A percentile compares a stretch with the other conserved stretches of the same genome.
Conservation (phyloP, 2,113 vertebrate species). For the Bufo gargarizans region DNA sequence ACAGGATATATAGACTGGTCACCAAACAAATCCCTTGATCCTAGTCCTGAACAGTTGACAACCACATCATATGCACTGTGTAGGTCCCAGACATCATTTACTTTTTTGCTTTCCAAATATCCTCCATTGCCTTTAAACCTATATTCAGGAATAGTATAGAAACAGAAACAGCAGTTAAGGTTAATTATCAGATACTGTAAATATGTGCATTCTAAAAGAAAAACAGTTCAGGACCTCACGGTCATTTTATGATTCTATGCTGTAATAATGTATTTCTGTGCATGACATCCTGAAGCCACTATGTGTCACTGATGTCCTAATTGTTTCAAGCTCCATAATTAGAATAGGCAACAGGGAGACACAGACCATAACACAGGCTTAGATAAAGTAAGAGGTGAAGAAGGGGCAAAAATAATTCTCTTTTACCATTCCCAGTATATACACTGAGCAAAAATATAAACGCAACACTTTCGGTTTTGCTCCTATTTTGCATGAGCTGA, state of each 20-base stretch:
- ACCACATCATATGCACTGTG: slow-evolving; percentile 75
- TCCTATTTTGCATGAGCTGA: too few relatives aligned
- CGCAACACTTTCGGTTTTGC: too few relatives aligned
- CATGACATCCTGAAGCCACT: too few relatives aligned
- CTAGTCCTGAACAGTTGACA: slow-evolving; percentile 88
- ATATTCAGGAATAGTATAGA: slow-evolving; percentile 21
- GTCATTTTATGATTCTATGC: too few relatives aligned
- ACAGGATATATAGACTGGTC: slow-evolving; percentile 76
- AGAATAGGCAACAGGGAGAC: too few relatives aligned
- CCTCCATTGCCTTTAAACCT: slow-evolving; percentile 80
- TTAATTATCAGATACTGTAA: not conserved
- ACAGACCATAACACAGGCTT: too few relatives aligned
- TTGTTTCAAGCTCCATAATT: not conserved
- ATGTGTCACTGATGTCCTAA: not conserved
- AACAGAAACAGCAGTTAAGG: not conserved
- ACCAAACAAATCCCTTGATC: slow-evolving; percentile 74
- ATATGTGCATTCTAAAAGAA: not conserved
- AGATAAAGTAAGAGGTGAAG: too few relatives aligned
- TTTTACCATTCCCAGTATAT: too few relatives aligned
- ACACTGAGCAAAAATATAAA: too few relatives aligned
- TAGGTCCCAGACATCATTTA: slow-evolving; percentile 81
- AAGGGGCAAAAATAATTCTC: too few relatives aligned
- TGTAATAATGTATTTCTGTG: not conserved
- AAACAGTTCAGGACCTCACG: not conserved
- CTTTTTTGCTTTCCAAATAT: slow-evolving; percentile 69